Evolutionary conservation across 2,888 invertebrate genomes (phyloP), one percentile per base, ranked within the genome.

Genomic region (Glaucopsyche alexis): DNA sequence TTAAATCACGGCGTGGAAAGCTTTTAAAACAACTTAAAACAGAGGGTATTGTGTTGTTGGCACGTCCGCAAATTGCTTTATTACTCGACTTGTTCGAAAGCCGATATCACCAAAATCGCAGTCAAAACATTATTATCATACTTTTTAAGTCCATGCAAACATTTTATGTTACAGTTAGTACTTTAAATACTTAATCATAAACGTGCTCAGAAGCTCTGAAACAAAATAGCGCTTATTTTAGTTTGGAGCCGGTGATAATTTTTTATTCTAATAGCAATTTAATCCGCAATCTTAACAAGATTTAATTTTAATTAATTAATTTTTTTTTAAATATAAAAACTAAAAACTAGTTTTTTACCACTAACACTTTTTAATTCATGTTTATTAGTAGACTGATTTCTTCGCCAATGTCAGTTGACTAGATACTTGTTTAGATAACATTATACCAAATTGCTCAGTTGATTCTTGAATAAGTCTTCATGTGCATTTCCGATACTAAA

Each of bases 1-100:
- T 92, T 92, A 91, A 93, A 93, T 92, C 91, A 90, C 85, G 84
- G 88, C 84, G 92, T 91, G 87, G 91, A 92, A 90, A 93, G 91
- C 89, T 91, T 90, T 91, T 87, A 88, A 92, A 92, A 90, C 87
- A 90, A 87, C 90, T 91, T 88, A 91, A 90, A 91, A 91, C 83
- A 83, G 85, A 82, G 81, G 78, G 86, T 85, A 90, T 93, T 93
- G 93, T 93, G 91, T 89, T 91, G 90, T 86, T 88, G 86, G 89
- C 86, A 82, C 86, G 85, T 81, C 86, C 85, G 86, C 90, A 90
- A 92, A 93, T 93, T 89, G 89, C 93, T 93, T 93, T 93, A 93
- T 93, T 92, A 92, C 90, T 79, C 76, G 80, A 82, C 82, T 82
- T 78, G 82, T 82, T 85, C 85, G 88, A 88, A 91, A 90, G 84